Base-by-base conservation (phyloP, 2,888 invertebrate species). In the Hypsopygia costalis region DNA sequence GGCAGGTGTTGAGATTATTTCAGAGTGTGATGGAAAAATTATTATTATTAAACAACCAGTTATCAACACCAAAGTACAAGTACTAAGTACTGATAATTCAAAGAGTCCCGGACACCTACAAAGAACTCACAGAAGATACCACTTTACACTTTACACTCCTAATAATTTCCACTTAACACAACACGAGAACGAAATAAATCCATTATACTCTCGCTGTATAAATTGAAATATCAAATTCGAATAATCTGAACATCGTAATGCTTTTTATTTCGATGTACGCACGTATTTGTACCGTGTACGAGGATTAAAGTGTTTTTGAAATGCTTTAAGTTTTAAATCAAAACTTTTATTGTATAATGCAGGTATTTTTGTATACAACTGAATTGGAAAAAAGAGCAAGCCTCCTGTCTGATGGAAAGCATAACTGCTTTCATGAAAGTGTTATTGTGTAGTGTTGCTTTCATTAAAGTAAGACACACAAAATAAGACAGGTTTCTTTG, bases 141-240 rank as follows among this genome's bases (percentile, higher is more conserved):
- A 55, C 47, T 52, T 51, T 55, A 54, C 54, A 53, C 4, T 9
- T 39, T 29, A 36, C 47, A 47, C 51, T 49, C 46, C 47, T 53
- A 60, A 63, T 69, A 58, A 63, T 62, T 54, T 58, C 62, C 52
- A 58, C 65, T 72, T 71, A 68, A 65, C 75, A 69, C 69, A 65
- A 56, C 53, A 46, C 49, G 41, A 41, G 50, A 61, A 78, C 66
- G 45, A 55, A 65, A 74, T 62, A 75, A 70, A 69, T 66, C 71
- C 77, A 76, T 80, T 79, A 71, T 59, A 66, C 51, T 48, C 57
- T 52, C 60, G 43, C 43, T 45, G 60, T 62, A 58, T 67, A 62
- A 72, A 79, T 79, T 80, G 72, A 72, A 71, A 72, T 60, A 67
- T 76, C 73, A 75, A 76, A 77, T 69, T 72, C 57, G 55, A 62